Percentiles rank a stretch among this genome's conserved stretches.
phyloP scores from a whole-genome alignment of 2,888 invertebrate species.

The Selenia dentaria region DNA sequence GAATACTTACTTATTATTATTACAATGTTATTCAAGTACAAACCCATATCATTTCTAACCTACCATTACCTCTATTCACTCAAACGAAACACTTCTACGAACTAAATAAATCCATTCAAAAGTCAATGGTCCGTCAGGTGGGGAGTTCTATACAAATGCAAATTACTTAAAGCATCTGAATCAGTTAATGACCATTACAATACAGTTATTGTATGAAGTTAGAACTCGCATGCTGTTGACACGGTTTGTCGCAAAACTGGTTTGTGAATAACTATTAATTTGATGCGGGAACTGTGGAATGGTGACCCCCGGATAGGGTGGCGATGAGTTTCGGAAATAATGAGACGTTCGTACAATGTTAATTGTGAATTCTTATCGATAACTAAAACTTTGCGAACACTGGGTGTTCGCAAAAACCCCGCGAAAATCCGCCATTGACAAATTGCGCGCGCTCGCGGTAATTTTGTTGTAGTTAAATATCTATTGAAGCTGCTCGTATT shows the following conservation, averaged over 20 bases:
- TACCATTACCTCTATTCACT: slow-evolving; percentile 11
- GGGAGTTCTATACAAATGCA: slow-evolving; percentile 26
- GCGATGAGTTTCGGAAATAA: slow-evolving; percentile 7
- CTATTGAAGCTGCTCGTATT: too few relatives aligned
- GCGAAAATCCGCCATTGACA: too few relatives aligned
- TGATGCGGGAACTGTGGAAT: slow-evolving; percentile 27
- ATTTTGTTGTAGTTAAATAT: too few relatives aligned
- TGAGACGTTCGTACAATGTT: too few relatives aligned
- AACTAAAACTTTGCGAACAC: too few relatives aligned
- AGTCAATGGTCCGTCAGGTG: slow-evolving; percentile 31
- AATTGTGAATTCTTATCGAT: too few relatives aligned
- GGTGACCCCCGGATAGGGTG: slow-evolving; percentile 25
- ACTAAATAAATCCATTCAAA: slow-evolving; percentile 21
- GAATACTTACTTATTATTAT: too few relatives aligned
- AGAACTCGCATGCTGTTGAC: slow-evolving; percentile 32
- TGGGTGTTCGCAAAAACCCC: too few relatives aligned
- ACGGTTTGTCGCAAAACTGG: slow-evolving; percentile 35
- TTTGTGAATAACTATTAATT: slow-evolving; percentile 31
- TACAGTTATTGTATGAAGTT: slow-evolving; percentile 28
- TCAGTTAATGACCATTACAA: slow-evolving; percentile 28
- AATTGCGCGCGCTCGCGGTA: too few relatives aligned
- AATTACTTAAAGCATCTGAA: slow-evolving; percentile 19
- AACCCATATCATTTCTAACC: slow-evolving; percentile 9
- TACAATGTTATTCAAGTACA: too few relatives aligned
- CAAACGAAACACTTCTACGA: slow-evolving; percentile 12